A percentile compares a stretch with the other conserved stretches of the same genome.
Conservation (phyloP, 2,888 invertebrate genomes). For the Camptogramma bilineatum region DNA sequence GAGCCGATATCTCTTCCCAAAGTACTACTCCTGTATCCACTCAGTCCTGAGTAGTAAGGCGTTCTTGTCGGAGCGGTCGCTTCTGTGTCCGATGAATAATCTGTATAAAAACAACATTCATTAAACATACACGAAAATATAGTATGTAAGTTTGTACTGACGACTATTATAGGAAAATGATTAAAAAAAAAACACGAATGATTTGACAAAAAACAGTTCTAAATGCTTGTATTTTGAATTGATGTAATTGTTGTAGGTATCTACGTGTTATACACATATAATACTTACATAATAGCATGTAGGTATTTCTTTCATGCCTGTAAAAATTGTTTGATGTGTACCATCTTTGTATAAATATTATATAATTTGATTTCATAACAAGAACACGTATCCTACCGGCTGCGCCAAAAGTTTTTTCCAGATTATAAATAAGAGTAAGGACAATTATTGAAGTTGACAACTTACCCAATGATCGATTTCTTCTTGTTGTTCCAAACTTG, state of each 20-base stretch:
- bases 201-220: too few relatives aligned
- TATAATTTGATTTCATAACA: background rate
- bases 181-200: too few relatives aligned
- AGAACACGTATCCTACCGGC: constrained; percentile 2
- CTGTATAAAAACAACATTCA: constrained; percentile 68
- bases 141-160: too few relatives aligned
- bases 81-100: constrained; percentile 98
- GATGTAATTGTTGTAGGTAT: background rate
- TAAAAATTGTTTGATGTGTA: constrained; percentile 1
- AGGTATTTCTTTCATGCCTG: constrained; percentile 2
- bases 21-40: constrained; percentile 80
- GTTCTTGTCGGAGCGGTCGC: constrained; percentile 92
- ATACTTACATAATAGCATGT: constrained; percentile 1
- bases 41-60: constrained; percentile 89
- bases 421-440: background rate
- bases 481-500: constrained; percentile 87
- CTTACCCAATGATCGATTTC: constrained; percentile 88
- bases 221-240: too few relatives aligned
- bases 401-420: constrained; percentile 3
- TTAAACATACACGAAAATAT: too few relatives aligned
- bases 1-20: constrained; percentile 86
- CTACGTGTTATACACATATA: background rate
- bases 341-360: background rate
- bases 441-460: background rate
- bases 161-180: too few relatives aligned